Evolutionary conservation across 2,797 vertebrate genomes (phyloP), one percentile per base, ranked within the genome.

Genomic region (Diceros bicornis): DNA sequence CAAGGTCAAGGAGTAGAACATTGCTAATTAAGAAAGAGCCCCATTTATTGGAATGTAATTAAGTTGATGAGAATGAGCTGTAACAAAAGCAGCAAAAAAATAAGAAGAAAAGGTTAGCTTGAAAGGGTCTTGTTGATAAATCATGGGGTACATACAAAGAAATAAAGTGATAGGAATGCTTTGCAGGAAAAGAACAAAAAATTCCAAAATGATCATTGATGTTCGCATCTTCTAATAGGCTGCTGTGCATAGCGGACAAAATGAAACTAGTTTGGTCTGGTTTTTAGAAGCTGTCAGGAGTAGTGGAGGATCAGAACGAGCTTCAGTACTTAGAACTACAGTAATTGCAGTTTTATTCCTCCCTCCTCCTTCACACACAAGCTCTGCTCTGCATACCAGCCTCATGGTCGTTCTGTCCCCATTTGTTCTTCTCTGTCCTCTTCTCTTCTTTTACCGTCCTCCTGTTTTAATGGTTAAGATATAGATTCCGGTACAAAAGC

Each of bases 41-140:
- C 78, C 87, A 47, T 69, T 87, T 85, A 89, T 34, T 88, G 74
- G 37, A 84, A 78, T 94, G 16, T 34, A 96, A 93, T 96, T 96
- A 94, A 84, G 47, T 72, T 74, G 69, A 93, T 84, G 66, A 96
- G 64, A 91, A 84, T 64, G 27, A 91, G 8, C 44, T 89, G 7
- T 66, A 91, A 57, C 41, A 68, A 92, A 84, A 86, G 68, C 62
- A 50, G 32, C 13, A 29, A 66, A 66, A 55, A 37, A 96, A 87
- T 21, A 81, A 44, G 29, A n/a, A 62, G 13, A 61, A 96, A 89
- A 55, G 59, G 25, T 93, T 81, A 64, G 5, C 55, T 52, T 37
- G 7, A 61, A 74, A 86, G 34, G 20, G 4, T 95, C 83, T 69
- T 62, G 32, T 81, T 92, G 37, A 50, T 84, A 74, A 81, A 93